Evolutionary conservation across 2,113 vertebrate species (phyloP).

Genomic region (Glaucidium brasilianum): DNA sequence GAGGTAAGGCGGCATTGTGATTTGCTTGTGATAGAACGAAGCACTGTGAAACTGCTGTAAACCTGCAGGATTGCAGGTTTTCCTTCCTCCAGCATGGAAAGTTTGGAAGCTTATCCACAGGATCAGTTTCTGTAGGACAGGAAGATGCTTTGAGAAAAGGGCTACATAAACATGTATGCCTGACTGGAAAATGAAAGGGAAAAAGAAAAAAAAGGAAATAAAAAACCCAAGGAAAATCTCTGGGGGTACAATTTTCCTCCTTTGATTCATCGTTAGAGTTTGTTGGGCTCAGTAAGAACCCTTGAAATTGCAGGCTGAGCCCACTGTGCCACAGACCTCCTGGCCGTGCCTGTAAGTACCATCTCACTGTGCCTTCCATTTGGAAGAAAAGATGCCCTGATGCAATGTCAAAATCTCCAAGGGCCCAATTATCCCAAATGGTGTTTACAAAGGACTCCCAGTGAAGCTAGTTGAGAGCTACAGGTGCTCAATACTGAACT

Average conservation of each 20-base stretch:
- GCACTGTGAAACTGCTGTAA: constrained; percentile 32
- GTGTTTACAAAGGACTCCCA: background rate
- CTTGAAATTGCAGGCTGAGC: background rate
- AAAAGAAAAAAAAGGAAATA: background rate
- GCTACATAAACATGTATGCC: background rate
- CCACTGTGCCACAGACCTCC: background rate
- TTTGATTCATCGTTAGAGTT: background rate
- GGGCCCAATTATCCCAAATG: background rate
- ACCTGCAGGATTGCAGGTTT: background rate
- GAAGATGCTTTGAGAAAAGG: constrained; percentile 4
- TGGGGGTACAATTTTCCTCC: background rate
- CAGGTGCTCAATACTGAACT: background rate
- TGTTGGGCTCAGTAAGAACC: background rate
- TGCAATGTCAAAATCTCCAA: background rate
- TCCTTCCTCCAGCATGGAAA: background rate
- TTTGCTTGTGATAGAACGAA: background rate
- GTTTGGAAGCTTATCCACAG: constrained; percentile 13
- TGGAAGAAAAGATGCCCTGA: background rate
- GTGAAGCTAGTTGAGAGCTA: background rate
- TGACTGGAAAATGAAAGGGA: background rate
- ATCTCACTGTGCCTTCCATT: background rate
- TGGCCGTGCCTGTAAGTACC: background rate
- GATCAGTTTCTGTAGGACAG: background rate
- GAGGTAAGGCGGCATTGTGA: background rate
- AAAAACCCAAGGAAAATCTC: background rate